A percentile compares a stretch with the other conserved stretches of the same genome.
phyloP scores from a whole-genome alignment of 2,888 invertebrate genomes.

The Tipula vernalis region DNA sequence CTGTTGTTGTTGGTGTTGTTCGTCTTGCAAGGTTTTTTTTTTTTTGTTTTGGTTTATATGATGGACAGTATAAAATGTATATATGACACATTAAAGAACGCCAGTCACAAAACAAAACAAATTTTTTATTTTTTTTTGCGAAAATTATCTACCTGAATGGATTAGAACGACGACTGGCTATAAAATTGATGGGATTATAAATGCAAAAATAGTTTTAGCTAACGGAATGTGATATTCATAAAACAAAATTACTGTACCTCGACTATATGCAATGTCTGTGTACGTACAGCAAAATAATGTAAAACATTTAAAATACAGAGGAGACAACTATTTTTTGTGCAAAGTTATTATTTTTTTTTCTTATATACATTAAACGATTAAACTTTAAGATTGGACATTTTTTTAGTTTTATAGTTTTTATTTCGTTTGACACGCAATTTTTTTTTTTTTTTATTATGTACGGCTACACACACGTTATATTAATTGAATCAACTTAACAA shows the following conservation, averaged over 20 bases:
- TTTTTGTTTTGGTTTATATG: neutral
- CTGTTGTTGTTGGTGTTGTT: neutral
- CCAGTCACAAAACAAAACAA: neutral
- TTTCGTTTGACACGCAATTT: neutral
- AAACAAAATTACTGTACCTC: neutral
- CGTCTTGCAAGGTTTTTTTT: neutral
- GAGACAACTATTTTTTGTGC: neutral
- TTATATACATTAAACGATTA: neutral
- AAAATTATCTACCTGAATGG: neutral
- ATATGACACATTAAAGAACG: neutral
- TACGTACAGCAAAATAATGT: neutral
- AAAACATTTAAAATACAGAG: neutral
- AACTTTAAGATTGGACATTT: neutral
- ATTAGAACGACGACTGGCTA: neutral
- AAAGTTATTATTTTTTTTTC: neutral
- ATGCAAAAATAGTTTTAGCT: neutral
- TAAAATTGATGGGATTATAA: neutral
- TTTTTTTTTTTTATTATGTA: neutral
- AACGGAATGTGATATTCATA: neutral
- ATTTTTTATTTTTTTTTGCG: neutral
- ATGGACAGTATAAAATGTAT: neutral
- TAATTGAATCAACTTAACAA: neutral
- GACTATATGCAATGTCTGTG: neutral
- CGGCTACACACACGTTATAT: neutral
- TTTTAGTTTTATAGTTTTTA: neutral